A percentile compares a stretch with the other conserved stretches of the same genome.
Conservation (phyloP, 1,140 invertebrate genomes). For the Lordiphosa collinella region DNA sequence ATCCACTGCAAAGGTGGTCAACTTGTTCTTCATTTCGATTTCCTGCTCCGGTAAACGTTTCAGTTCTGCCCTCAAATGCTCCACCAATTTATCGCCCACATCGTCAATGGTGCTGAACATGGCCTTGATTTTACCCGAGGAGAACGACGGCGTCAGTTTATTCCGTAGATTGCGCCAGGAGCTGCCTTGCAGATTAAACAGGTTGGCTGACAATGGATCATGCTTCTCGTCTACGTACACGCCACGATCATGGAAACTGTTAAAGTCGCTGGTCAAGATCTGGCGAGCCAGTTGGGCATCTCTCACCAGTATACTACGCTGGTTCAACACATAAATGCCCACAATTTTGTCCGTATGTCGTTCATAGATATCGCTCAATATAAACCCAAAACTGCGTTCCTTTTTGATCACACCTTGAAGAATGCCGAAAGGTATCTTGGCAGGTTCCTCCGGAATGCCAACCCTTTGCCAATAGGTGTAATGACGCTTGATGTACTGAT, state of each 20-base stretch:
- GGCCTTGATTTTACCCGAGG: conserved; percentile 81
- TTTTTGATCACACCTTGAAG: conserved; percentile 30
- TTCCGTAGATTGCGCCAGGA: conserved; percentile 81
- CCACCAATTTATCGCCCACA: conserved; percentile 72
- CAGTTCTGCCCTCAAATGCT: conserved; percentile 46
- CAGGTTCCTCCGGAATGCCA: conserved; percentile 43
- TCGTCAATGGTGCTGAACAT: conserved; percentile 81
- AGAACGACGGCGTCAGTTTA: conserved; percentile 82
- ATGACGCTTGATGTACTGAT: conserved; percentile 26
- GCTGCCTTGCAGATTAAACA: conserved; percentile 79
- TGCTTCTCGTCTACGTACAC: conserved; percentile 69
- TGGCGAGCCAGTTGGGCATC: conserved; percentile 80
- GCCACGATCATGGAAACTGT: conserved; percentile 78
- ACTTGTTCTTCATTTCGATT: conserved; percentile 53
- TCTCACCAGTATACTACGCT: conserved; percentile 76
- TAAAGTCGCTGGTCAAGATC: conserved; percentile 80
- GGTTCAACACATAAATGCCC: conserved; percentile 62
- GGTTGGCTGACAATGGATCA: conserved; percentile 74
- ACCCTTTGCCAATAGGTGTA: conserved; percentile 59
- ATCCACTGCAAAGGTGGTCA: conserved; percentile 77
- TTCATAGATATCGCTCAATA: conserved; percentile 52
- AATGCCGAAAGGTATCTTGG: conserved; percentile 57
- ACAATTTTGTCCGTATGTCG: conserved; percentile 38
- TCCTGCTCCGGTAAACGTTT: conserved; percentile 12
- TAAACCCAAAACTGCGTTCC: conserved; percentile 40